Evolutionary conservation across 2,888 invertebrate species (phyloP), one percentile per base, ranked within the genome.

Genomic region (Drosophila ustulata): DNA sequence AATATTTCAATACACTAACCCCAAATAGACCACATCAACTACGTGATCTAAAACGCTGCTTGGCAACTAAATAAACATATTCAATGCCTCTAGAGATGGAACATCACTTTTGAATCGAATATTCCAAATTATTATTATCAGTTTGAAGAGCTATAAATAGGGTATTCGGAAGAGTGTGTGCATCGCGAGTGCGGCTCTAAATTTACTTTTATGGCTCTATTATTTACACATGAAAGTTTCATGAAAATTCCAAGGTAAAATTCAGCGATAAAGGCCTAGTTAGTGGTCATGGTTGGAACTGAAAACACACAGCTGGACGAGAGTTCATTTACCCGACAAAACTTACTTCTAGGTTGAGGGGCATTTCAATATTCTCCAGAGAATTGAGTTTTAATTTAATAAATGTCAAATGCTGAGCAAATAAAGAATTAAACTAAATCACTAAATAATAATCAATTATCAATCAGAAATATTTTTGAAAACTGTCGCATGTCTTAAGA

Each of bases 301-400:
- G 39, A 30, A 9, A 39, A 25, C 41, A 56, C 58, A 30, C 63
- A 63, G 67, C 63, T 73, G 64, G 57, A 8, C 25, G 25, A 65
- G 67, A 87, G 87, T 87, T 82, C 87, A 67, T 78, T 83, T 81
- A 87, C 84, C 87, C 53, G 65, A 41, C 34, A 45, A 52, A 64
- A 57, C 47, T 58, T 50, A 39, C 49, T 52, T 41, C 51, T 13
- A 53, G 64, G 39, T 63, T 41, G 34, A 30, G 34, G 6, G 8
- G 47, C 32, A 45, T 45, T 53, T 52, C 0, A 37, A 30, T 28
- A 7, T 13, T 23, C 11, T 51, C 50, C 8, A 7, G 8, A 13
- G 6, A 37, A 13, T 39, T 9, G 4, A 32, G 45, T 45, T 34
- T 34, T 3, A 25, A 32, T 2, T 25, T 9, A 26, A n/a, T 39